These are phyloP conservation scores for Luperina nickerlii DNA, from an alignment of 2,888 invertebrate genomes.

Conservation along the genomic window DNA sequence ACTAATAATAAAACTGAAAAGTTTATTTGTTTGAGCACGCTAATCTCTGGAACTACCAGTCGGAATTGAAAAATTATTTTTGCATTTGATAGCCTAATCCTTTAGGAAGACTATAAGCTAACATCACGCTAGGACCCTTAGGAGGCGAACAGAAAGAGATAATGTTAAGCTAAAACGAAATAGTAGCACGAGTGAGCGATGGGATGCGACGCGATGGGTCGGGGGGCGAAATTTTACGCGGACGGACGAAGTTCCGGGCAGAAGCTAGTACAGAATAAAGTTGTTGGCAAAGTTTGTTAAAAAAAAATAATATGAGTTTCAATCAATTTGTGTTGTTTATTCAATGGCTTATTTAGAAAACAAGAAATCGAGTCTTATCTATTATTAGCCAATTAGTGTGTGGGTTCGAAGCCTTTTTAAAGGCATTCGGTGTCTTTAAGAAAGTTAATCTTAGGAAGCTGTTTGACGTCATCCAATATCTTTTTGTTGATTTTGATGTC, in stretches of 20 bases:
- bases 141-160: no score
- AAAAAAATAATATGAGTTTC: neutral
- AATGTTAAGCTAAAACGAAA: no score
- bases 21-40: no score
- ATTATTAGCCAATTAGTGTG: constrained; percentile 7
- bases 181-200: no score
- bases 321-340: neutral
- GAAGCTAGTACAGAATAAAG: neutral
- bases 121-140: no score
- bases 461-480: constrained; percentile 4
- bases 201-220: no score
- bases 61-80: no score
- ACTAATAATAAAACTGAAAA: no score
- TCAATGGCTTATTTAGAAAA: neutral
- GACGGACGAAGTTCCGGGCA: neutral
- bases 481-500: neutral
- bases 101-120: no score
- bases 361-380: constrained; percentile 8
- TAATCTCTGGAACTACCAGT: no score
- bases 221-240: neutral
- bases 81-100: no score
- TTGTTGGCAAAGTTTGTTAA: neutral
- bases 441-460: neutral
- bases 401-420: constrained; percentile 24
- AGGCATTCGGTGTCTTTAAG: neutral